Evolutionary conservation across 2,113 vertebrate species (phyloP), one percentile per base, ranked within the genome.

Genomic region (Brachirus orientalis): DNA sequence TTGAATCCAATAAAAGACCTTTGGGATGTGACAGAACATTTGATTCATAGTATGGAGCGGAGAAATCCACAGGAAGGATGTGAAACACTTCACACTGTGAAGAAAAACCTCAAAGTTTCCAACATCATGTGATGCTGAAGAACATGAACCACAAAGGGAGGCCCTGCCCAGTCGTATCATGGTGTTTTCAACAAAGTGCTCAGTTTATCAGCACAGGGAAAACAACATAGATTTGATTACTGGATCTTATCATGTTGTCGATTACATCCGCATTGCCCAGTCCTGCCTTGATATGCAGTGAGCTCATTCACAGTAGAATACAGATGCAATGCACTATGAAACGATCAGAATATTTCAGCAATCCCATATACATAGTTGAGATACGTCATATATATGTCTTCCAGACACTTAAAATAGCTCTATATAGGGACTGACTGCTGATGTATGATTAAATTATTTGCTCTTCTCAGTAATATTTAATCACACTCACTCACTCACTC

Each of bases 381-480:
- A n/a, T n/a, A n/a, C n/a, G n/a, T n/a, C n/a, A n/a, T n/a, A n/a
- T 20, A 37, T 18, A 61, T 50, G 67, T 76, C 51, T 14, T 74
- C 52, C 64, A 63, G 48, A 51, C 58, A 19, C 55, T 45, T n/a
- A 38, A 45, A 38, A 47, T 16, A 77, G 45, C 68, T 63, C 51
- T 14, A 62, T 35, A 64, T 60, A 66, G 65, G 64, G 14, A 28
- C 62, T 16, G 20, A 3, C 56, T 64, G 59, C 69, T 70, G 38
- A 73, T 56, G 13, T 51, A 51, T 68, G 79, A 56, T 82, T 85
- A 28, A 79, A 72, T 77, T 43, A 72, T 82, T 79, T 78, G 75
- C 17, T 8, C 17, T 53, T 77, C 74, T 83, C 73, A 78, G 77
- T 75, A 77, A 86, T 84, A 90, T 83, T 86, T 85, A 58, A 84